A percentile compares a stretch with the other conserved stretches of the same genome.
Evolutionary conservation across 2,888 invertebrate species (phyloP).

Genomic region (Cephus sareptanus): DNA sequence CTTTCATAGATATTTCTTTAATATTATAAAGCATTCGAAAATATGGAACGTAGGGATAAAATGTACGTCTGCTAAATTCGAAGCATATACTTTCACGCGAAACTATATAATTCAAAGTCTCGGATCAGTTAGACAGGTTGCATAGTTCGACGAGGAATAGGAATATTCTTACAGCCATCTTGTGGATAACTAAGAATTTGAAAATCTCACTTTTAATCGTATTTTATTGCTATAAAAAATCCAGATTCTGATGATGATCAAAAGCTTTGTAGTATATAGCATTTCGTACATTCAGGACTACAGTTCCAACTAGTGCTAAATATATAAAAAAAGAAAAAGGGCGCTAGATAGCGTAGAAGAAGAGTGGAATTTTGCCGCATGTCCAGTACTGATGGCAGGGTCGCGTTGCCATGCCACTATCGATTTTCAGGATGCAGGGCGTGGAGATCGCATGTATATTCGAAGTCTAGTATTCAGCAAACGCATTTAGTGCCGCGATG

Average conservation of each 20-base stretch:
- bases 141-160: background rate
- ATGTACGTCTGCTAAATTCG: background rate
- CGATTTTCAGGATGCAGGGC: conserved; percentile 40
- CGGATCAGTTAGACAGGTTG: background rate
- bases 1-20: background rate
- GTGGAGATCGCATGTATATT: conserved; percentile 10
- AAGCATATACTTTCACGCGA: background rate
- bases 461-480: conserved; percentile 6
- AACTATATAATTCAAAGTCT: background rate
- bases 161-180: background rate
- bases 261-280: background rate
- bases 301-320: too few species aligned
- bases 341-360: background rate
- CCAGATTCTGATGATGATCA: background rate
- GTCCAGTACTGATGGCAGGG: conserved; percentile 5
- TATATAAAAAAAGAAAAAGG: too few species aligned
- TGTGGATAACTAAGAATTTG: background rate
- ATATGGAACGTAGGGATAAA: background rate
- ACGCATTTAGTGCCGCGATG: background rate
- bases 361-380: background rate
- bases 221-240: background rate
- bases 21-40: background rate
- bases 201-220: background rate
- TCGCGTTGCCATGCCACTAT: conserved; percentile 53
- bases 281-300: background rate